Base-by-base conservation (phyloP, 2,888 invertebrate genomes). In the Linyphia triangularis region DNA sequence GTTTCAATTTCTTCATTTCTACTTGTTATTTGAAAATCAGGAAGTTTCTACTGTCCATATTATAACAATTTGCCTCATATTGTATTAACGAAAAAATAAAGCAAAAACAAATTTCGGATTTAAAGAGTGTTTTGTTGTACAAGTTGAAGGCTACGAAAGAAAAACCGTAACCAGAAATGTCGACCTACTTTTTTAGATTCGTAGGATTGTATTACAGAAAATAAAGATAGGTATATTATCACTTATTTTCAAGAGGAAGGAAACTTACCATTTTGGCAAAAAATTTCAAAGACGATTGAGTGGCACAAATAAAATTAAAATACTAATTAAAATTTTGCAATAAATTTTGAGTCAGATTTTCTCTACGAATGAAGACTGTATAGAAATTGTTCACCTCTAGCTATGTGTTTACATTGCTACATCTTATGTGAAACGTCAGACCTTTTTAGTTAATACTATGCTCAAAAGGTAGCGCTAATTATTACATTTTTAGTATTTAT, bases 321-420 rank as follows among this genome's bases (percentile, higher is more conserved):
- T 40, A 28, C 30, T 59, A 30, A 22, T 10, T 22, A 33, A 59
- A 59, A 19, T 19, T 43, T 63, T 77, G 40, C 22, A 59, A 2
- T 26, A 77, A 57, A 77, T 63, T 77, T 77, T 37, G 19, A 63
- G 24, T 26, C 61, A 72, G n/a, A 70, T 37, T 37, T 59, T 26
- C 61, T 77, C 61, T 77, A 61, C 37, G 40, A 63, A 77, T 77
- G 77, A 77, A 77, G 63, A 77, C 77, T 7, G 40, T 63, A 77
- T 37, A 77, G 77, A 77, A 63, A 77, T 37, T 77, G 37, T 24
- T 33, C 37, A 37, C 30, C 5, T n/a, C 61, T 63, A 22, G 77
- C 19, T 40, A 77, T 33, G 61, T 77, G 61, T 77, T 77, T 77
- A 77, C 77, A 63, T 77, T 63, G 63, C 37, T 63, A 30, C 22